Percentiles rank a stretch among this genome's conserved stretches.
These are phyloP conservation scores for Rhinolophus sinicus DNA, from an alignment of 2,113 vertebrate species.

Conservation along the genomic window DNA sequence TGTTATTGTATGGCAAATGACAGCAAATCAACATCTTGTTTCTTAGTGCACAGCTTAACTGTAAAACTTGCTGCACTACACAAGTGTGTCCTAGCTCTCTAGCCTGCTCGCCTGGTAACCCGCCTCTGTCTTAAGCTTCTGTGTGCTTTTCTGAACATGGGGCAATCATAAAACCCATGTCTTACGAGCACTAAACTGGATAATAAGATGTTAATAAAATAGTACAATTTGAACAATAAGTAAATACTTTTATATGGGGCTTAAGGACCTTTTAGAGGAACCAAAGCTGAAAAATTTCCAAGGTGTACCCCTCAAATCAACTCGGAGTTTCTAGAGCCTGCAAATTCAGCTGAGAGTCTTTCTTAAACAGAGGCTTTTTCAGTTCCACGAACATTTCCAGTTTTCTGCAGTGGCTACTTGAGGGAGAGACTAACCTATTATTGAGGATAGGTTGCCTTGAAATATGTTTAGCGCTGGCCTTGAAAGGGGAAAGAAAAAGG, in stretches of 20 bases:
- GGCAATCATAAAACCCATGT: background rate
- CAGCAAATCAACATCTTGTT: background rate
- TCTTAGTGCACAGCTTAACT: background rate
- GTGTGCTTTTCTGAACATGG: background rate
- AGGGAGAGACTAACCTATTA: background rate
- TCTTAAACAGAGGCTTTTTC: background rate
- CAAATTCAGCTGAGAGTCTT: background rate
- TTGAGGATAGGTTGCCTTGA: conserved; percentile 31
- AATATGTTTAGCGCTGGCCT: background rate
- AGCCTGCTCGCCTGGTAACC: background rate
- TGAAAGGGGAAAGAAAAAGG: background rate
- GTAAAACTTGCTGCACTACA: background rate
- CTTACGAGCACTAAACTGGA: background rate
- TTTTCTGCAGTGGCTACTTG: background rate
- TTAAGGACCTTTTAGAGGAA: background rate
- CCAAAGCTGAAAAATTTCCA: background rate
- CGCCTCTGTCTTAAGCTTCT: background rate
- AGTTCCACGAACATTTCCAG: background rate
- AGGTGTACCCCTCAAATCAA: background rate
- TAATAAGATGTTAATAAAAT: background rate
- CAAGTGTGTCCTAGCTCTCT: background rate
- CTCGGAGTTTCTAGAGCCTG: background rate
- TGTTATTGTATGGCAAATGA: background rate
- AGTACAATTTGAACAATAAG: background rate
- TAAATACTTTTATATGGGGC: background rate